Conservation (phyloP, 2,113 vertebrate genomes). For the Cyanoramphus novaezelandiae region DNA sequence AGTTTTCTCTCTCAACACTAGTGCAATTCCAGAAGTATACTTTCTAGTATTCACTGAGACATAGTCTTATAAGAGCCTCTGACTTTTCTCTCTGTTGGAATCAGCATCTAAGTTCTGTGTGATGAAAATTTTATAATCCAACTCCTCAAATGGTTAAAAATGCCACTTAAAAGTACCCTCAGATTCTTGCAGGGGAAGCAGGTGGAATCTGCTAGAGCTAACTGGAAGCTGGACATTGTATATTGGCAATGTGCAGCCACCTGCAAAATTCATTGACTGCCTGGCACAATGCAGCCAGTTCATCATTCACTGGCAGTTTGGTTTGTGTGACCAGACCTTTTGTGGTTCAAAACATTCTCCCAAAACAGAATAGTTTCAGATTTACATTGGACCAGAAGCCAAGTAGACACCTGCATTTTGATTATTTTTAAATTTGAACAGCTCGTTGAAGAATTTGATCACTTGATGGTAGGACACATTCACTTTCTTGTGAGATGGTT, state of each 20-base stretch:
- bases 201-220: not conserved
- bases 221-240: not conserved
- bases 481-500: not conserved
- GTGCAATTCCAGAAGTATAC: not conserved
- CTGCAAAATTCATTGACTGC: not conserved
- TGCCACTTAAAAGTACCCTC: not conserved
- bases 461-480: not conserved
- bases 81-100: not conserved
- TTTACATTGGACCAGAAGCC: not conserved
- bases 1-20: not conserved
- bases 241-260: not conserved
- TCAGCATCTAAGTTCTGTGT: not conserved
- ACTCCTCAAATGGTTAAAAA: not conserved
- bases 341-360: not conserved
- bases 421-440: not conserved
- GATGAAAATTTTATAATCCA: not conserved
- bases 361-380: not conserved
- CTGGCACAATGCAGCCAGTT: not conserved
- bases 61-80: not conserved
- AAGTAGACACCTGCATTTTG: not conserved
- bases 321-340: not conserved
- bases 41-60: not conserved
- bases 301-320: not conserved
- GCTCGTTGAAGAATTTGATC: not conserved
- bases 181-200: not conserved